Evolutionary conservation across 2,113 vertebrate species (phyloP).

Genomic region (Cynopterus brachyotis): DNA sequence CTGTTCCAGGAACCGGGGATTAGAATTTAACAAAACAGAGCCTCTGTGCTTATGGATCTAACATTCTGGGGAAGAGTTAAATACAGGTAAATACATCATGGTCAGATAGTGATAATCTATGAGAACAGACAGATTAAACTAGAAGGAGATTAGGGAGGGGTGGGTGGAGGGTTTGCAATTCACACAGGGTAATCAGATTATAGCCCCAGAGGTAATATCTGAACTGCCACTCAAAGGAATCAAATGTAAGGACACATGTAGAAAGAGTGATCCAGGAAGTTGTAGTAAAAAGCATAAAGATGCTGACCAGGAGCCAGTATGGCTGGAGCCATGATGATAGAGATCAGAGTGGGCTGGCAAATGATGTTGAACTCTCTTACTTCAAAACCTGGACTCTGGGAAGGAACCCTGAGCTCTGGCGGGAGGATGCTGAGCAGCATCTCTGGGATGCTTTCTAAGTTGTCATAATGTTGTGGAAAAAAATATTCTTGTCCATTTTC

Average conservation of each 20-base stretch:
- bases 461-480: neutral
- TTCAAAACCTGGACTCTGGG: neutral
- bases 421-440: neutral
- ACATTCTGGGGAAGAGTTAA: neutral
- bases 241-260: neutral
- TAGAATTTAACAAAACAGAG: neutral
- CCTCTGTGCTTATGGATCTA: neutral
- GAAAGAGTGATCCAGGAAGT: neutral
- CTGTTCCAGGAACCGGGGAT: neutral
- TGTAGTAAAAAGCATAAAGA: neutral
- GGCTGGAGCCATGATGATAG: neutral
- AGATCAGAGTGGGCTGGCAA: neutral
- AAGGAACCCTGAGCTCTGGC: neutral
- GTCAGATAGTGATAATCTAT: neutral
- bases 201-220: neutral
- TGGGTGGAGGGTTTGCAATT: neutral
- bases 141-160: neutral
- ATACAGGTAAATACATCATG: neutral
- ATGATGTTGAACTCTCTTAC: neutral
- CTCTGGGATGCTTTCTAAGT: neutral
- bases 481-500: neutral
- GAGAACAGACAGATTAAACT: neutral
- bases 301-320: neutral
- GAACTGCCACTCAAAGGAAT: neutral
- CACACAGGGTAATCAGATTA: neutral